phyloP scores from a whole-genome alignment of 2,797 vertebrate species.

The Chrosomus eos region DNA sequence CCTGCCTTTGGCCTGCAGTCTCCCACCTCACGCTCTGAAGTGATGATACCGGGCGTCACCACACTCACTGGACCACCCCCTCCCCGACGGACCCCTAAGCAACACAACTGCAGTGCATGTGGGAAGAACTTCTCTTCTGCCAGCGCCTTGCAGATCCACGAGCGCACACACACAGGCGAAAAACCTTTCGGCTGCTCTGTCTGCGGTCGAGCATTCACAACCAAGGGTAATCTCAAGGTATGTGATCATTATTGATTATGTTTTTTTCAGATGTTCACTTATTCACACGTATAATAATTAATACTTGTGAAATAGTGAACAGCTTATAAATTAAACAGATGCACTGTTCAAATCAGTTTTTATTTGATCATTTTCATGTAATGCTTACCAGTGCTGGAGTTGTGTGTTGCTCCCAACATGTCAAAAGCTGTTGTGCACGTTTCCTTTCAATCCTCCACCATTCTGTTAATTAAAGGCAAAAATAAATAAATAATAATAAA shows the following conservation, averaged over 20 bases:
- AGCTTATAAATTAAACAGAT: neutral
- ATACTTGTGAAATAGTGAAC: neutral
- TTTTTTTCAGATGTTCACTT: neutral
- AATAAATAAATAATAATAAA: neutral
- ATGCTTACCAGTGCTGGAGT: neutral
- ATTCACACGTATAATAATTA: neutral
- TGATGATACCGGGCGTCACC: constrained; percentile 84
- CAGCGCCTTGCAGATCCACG: constrained; percentile 98
- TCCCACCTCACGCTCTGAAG: constrained; percentile 79
- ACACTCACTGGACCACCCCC: constrained; percentile 87
- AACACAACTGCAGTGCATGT: constrained; percentile 96
- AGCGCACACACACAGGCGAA: constrained; percentile 97
- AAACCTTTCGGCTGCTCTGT: constrained; percentile 97
- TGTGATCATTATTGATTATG: neutral
- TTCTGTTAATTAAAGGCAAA: neutral
- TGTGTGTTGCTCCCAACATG: neutral
- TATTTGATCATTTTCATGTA: neutral
- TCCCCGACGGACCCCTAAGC: constrained; percentile 90
- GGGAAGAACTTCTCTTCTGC: constrained; percentile 99
- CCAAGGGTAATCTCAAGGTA: constrained; percentile 99
- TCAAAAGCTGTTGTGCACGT: neutral
- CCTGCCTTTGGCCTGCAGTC: constrained; percentile 84
- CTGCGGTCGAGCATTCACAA: constrained; percentile 97
- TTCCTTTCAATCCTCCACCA: neutral
- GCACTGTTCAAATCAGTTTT: neutral